Evolutionary conservation across 2,113 vertebrate genomes (phyloP), one percentile per base, ranked within the genome.

Genomic region (Prolemur simus): DNA sequence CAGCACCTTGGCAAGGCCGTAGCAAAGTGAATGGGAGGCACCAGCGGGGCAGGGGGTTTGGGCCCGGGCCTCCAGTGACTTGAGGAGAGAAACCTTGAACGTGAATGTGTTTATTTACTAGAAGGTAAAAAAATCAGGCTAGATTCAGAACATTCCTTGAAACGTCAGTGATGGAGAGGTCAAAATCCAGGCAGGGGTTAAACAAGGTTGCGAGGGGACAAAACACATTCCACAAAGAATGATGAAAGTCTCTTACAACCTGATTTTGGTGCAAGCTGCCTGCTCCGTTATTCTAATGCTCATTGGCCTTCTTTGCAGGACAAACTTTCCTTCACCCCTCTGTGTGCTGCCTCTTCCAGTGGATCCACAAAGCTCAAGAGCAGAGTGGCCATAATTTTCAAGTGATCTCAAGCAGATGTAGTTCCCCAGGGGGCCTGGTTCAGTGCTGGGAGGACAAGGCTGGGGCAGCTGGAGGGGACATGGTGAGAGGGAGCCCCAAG

Each of bases 1-100:
- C 6, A 0, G 18, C 0, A 1, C 3, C 23, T 23, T 3, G 3
- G 56, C 29, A 47, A 39, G 18, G n/a, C 2, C 8, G 6, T 42
- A n/a, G 60, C n/a, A 37, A 18, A n/a, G 25, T 23, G 63, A 58
- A n/a, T 6, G 1, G 1, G 52, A 66, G 9, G 68, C 1, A 7
- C 17, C 29, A 23, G 4, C 5, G 12, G 6, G n/a, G 14, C 7
- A 12, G 12, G 12, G 8, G 77, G 27, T 2, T 37, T 18, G 49
- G 52, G 14, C 1, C n/a, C 60, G 21, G 29, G 39, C 63, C 32
- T 91, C 29, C 68, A 56, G 63, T 32, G 29, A 68, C 52, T 80
- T 49, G 64, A 73, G 9, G 56, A 81, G 49, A 52, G 9, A 92
- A 37, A 60, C 11, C 37, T 54, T 66, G 63, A 71, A 29, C 6